phyloP scores from a whole-genome alignment of 2,888 invertebrate genomes.

The Drosophila robusta region DNA sequence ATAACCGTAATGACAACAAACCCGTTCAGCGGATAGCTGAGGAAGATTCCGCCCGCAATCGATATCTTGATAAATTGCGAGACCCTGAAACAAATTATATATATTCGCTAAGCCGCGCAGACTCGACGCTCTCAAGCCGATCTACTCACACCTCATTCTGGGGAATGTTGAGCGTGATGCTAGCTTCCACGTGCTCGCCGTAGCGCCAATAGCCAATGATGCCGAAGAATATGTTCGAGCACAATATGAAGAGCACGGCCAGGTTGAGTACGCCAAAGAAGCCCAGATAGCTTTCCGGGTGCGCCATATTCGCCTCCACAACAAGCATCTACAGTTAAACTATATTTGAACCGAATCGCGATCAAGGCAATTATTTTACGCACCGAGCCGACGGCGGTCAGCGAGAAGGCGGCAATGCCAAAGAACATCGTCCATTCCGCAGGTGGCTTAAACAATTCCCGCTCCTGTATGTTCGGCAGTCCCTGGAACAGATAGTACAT shows the following conservation, averaged over 20 bases:
- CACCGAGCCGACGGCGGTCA: slow-evolving; percentile 93
- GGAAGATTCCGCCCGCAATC: slow-evolving; percentile 94
- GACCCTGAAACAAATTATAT: too few species aligned
- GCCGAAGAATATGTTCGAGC: slow-evolving; percentile 91
- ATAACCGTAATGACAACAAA: slow-evolving; percentile 98
- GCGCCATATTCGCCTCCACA: slow-evolving; percentile 97
- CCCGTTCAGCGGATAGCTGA: slow-evolving; percentile 96
- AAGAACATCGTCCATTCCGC: slow-evolving; percentile 92
- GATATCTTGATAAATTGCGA: slow-evolving; percentile 91
- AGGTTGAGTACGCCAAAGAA: slow-evolving; percentile 94
- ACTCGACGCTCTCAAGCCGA: too few species aligned
- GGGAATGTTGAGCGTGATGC: slow-evolving; percentile 95
- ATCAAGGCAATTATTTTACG: slow-evolving; percentile 84
- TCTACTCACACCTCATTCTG: slow-evolving; percentile 88
- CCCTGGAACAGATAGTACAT: slow-evolving; percentile 91
- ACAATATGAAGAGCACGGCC: slow-evolving; percentile 92
- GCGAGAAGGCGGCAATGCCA: slow-evolving; percentile 95
- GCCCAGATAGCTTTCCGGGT: slow-evolving; percentile 94
- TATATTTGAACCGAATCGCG: too few species aligned
- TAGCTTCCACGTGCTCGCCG: slow-evolving; percentile 89
- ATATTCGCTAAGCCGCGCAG: too few species aligned
- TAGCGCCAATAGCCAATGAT: slow-evolving; percentile 96
- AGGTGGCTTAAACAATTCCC: slow-evolving; percentile 83
- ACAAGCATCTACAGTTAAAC: too few species aligned
- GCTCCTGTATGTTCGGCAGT: slow-evolving; percentile 85